phyloP scores from a whole-genome alignment of 64 coral and sea anemone genomes.

The Orbicella faveolata region DNA sequence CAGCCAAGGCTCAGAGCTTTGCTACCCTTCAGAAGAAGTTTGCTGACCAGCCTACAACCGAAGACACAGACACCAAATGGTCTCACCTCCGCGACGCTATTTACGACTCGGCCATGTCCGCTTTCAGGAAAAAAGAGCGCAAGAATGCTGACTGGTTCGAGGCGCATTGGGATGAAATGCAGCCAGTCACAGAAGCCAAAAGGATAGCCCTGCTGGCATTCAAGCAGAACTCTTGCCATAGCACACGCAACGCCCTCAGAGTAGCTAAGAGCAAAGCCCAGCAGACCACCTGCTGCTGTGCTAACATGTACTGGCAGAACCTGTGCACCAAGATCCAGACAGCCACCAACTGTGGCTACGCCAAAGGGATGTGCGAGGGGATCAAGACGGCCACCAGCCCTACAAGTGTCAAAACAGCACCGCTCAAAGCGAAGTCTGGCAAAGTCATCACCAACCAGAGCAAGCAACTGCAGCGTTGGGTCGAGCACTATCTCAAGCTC shows the following conservation, averaged over 20 bases:
- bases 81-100: slow-evolving; percentile 1
- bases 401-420: not conserved
- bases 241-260: not conserved
- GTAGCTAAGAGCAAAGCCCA: not conserved
- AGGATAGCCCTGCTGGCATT: not conserved
- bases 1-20: not conserved
- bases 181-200: slow-evolving; percentile 28
- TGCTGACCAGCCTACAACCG: not conserved
- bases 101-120: slow-evolving; percentile 10
- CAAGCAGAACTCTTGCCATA: not conserved
- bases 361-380: not conserved
- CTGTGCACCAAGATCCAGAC: not conserved
- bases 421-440: not conserved
- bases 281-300: not conserved
- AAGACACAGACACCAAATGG: slow-evolving; percentile 26
- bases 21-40: not conserved
- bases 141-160: slow-evolving; percentile 46
- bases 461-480: not conserved
- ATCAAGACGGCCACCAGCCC: slow-evolving; percentile 21
- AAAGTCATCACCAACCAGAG: not conserved
- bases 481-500: not conserved
- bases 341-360: slow-evolving; percentile 12
- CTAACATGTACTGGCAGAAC: slow-evolving; percentile 29
- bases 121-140: slow-evolving; percentile 25
- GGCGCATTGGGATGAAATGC: not conserved